phyloP scores from a whole-genome alignment of 2,113 vertebrate genomes.

The rat (Rattus norvegicus) region GRCr8 NC_086030.1:34330501-34331000 shows the following conservation, averaged over 20 bases:
- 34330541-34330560: neutral
- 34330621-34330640: neutral
- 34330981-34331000: neutral
- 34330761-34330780: no score
- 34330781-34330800: no score
- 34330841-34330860: neutral
- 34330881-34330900: accelerated
- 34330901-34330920: neutral
- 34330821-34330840: no score
- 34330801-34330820: no score
- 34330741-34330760: no score
- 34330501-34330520: no score
- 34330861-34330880: neutral
- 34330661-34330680: accelerated
- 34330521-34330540: no score
- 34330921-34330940: neutral
- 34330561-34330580: neutral
- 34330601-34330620: neutral
- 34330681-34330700: neutral
- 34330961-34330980: neutral
- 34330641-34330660: no score
- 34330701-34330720: accelerated
- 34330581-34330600: neutral
- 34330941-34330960: neutral
- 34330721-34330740: accelerated